A percentile compares a stretch with the other conserved stretches of the same genome.
Evolutionary conservation across 1,140 invertebrate species (phyloP).

Genomic region (Zaprionus taronus): DNA sequence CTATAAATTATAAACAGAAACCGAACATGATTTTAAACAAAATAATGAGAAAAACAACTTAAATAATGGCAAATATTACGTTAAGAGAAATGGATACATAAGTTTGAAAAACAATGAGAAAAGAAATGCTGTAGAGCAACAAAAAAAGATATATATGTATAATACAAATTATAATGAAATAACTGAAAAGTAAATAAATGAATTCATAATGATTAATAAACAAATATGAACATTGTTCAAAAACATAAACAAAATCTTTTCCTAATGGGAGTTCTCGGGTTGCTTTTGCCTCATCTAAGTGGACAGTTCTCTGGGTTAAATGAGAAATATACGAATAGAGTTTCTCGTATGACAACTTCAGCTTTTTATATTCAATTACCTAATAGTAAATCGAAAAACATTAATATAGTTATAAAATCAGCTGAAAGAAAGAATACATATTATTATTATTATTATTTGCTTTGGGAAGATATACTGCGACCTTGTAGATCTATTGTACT

Average conservation of each 20-base stretch:
- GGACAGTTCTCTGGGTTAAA: background rate
- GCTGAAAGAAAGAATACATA: too few relatives aligned
- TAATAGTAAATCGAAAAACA: too few relatives aligned
- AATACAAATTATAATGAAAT: conserved; percentile 82
- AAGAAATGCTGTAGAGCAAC: conserved; percentile 79
- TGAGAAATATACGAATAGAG: background rate
- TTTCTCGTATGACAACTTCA: too few relatives aligned
- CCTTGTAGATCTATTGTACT: too few relatives aligned
- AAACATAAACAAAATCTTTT: conserved; percentile 54
- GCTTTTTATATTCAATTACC: too few relatives aligned
- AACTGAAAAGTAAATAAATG: conserved; percentile 83
- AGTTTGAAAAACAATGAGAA: conserved; percentile 79
- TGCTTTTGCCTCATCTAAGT: background rate
- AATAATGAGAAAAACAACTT: conserved; percentile 61
- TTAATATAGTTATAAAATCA: too few relatives aligned
- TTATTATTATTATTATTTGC: too few relatives aligned
- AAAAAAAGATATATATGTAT: conserved; percentile 73
- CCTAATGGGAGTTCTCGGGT: background rate
- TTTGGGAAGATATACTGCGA: too few relatives aligned
- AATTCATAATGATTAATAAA: conserved; percentile 83
- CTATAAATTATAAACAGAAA: conserved; percentile 58
- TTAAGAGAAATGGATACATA: conserved; percentile 80
- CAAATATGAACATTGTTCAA: conserved; percentile 84
- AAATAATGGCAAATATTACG: conserved; percentile 80
- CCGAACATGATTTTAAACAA: conserved; percentile 75